Base-by-base conservation (phyloP, 1,140 invertebrate genomes). In the Bombus cullumanus region DNA sequence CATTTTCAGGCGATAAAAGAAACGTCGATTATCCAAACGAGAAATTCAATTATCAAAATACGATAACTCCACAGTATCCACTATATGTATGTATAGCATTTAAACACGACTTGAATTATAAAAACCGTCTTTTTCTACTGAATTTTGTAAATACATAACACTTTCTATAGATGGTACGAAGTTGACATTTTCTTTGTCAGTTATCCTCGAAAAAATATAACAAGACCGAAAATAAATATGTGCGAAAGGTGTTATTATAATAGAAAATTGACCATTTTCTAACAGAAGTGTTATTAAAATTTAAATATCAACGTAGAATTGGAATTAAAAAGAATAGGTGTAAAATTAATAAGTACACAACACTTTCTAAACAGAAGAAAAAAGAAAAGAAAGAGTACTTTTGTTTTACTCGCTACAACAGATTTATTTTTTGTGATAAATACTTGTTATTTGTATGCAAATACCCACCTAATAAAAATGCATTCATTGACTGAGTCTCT, bases 11-110 rank as follows among this genome's bases (percentile, higher is more conserved):
- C 15, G 43, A 34, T 28, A 18, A 74, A 72, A 62, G n/a, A 39
- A 83, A 83, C 81, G 73, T 76, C 81, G 81, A 83, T 83, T 83
- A 83, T 83, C 73, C 81, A 83, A 83, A 83, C 73, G 39, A 76
- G 41, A 37, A 66, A n/a, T 34, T 71, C 15, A 37, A 37, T 34
- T 25, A 22, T 53, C 28, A 31, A 31, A 31, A 13, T 73, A 47
- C 13, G 13, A 39, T 41, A 25, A 77, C 4, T 28, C 0, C 1
- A 22, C 15, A 3, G 9, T 28, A 22, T 13, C 2, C 10, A 53
- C 8, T 53, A 8, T 53, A 8, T 53, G 47, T 64, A 64, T 43
- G 39, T 64, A 68, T 25, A 34, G 1, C 2, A 34, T 34, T 66
- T 66, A 43, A 66, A 79, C 41, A 31, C 9, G n/a, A 43, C 12